Evolutionary conservation across 2,888 invertebrate genomes (phyloP).

Genomic region (Germaria angustata): DNA sequence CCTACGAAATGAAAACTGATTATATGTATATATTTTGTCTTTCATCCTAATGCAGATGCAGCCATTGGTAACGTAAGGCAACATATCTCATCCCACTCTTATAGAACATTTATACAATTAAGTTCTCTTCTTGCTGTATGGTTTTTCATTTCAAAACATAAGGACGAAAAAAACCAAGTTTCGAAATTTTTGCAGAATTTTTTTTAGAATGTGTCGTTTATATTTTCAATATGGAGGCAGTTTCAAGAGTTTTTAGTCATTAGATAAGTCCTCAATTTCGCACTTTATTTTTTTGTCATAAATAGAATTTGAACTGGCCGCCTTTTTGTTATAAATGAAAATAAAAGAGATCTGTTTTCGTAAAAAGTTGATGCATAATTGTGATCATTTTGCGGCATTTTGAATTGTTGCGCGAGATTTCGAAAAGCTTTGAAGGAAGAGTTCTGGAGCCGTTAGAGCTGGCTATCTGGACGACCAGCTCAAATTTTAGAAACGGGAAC

Average conservation of each 20-base stretch:
- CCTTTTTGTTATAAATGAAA: no score
- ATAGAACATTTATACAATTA: slow-evolving; percentile 59
- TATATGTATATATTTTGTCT: background rate
- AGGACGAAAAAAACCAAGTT: background rate
- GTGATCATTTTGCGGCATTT: no score
- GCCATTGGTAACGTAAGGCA: background rate
- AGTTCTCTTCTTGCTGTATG: slow-evolving; percentile 54
- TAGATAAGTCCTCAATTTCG: no score
- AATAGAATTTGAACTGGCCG: no score
- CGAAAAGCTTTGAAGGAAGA: no score
- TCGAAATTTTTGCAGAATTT: background rate
- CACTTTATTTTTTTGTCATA: no score
- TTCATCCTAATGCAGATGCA: background rate
- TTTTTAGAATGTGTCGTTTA: background rate
- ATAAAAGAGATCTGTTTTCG: no score
- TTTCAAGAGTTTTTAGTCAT: background rate
- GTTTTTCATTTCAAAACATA: slow-evolving; percentile 45
- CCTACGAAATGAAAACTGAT: slow-evolving; percentile 14
- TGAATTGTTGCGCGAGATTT: no score
- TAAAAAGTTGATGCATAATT: no score
- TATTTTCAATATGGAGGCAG: background rate
- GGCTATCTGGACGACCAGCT: no score
- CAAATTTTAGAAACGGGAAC: no score
- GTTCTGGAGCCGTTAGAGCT: no score
- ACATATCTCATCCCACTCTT: slow-evolving; percentile 31